Evolutionary conservation across 1,140 invertebrate genomes (phyloP).

Genomic region (Papilio glaucus): DNA sequence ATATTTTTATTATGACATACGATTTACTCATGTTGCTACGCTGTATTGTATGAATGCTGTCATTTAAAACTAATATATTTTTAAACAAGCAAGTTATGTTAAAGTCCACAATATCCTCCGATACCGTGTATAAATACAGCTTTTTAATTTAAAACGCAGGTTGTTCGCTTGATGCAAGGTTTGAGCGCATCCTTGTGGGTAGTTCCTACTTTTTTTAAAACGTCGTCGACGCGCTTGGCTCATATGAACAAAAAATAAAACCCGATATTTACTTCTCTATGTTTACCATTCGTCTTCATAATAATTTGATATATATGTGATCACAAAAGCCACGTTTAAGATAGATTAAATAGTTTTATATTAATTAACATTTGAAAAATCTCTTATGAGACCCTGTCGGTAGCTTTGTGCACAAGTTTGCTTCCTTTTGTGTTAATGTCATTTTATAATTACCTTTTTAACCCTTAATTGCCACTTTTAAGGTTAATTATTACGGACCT

Average conservation of each 20-base stretch:
- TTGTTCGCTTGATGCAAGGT: no score
- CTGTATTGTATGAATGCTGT: no score
- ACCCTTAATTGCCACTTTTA: slow-evolving; percentile 2
- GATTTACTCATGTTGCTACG: no score
- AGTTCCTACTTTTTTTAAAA: no score
- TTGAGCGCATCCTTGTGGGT: no score
- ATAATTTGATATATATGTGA: not conserved
- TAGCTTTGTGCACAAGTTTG: slow-evolving; percentile 1
- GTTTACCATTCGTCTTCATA: not conserved
- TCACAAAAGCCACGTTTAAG: not conserved
- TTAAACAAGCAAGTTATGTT: no score
- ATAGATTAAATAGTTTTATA: slow-evolving; percentile 5
- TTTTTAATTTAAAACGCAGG: no score
- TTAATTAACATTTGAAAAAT: not conserved
- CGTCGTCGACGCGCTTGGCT: no score
- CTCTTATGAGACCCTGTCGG: not conserved
- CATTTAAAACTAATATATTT: no score
- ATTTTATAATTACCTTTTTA: slow-evolving; percentile 18
- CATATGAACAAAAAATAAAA: not conserved
- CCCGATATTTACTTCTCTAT: not conserved
- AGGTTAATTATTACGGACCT: slow-evolving; percentile 4
- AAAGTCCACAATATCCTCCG: no score
- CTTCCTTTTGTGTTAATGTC: slow-evolving; percentile 14
- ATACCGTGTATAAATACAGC: no score
- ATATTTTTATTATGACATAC: no score